These are phyloP conservation scores for Sebastes hubbsi DNA, from an alignment of 2,797 vertebrate genomes.

Conservation along the genomic window DNA sequence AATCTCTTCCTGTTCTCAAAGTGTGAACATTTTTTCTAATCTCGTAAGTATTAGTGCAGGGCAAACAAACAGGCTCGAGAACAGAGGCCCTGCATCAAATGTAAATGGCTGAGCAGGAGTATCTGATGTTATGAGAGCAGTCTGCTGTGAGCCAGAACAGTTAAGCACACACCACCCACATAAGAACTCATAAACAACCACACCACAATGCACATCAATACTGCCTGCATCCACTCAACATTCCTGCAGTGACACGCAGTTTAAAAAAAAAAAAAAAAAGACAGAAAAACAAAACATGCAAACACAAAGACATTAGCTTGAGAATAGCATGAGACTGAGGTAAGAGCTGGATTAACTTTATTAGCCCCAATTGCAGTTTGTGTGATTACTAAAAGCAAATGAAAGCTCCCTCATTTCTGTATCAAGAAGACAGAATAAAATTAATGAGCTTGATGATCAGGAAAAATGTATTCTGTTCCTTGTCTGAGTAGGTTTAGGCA, in stretches of 20 bases:
- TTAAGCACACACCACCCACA: constrained; percentile 75
- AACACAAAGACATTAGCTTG: constrained; percentile 16
- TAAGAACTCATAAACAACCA: constrained; percentile 73
- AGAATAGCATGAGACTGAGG: neutral
- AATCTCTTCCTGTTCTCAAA: constrained; percentile 28
- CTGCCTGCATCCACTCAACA: constrained; percentile 73
- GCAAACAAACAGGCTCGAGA: constrained; percentile 28
- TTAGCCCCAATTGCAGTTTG: constrained; percentile 23
- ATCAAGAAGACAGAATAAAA: constrained; percentile 11
- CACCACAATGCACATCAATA: constrained; percentile 72
- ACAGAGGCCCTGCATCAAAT: constrained; percentile 44
- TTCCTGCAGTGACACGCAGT: constrained; percentile 69
- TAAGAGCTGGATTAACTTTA: constrained; percentile 14
- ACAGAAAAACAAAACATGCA: constrained; percentile 26
- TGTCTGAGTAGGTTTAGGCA: constrained; percentile 13
- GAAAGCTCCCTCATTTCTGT: constrained; percentile 2
- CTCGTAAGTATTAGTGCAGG: constrained; percentile 19
- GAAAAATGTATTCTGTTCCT: constrained; percentile 36
- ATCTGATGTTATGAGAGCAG: constrained; percentile 69
- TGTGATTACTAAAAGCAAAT: constrained; percentile 13
- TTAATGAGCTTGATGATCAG: constrained; percentile 11
- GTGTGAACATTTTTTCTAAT: constrained; percentile 22
- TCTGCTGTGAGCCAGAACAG: constrained; percentile 63
- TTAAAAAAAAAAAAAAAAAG: neutral
- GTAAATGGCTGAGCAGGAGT: constrained; percentile 63